These are phyloP conservation scores for Prenolepis imparis DNA, from an alignment of 2,888 invertebrate species.

Conservation along the genomic window DNA sequence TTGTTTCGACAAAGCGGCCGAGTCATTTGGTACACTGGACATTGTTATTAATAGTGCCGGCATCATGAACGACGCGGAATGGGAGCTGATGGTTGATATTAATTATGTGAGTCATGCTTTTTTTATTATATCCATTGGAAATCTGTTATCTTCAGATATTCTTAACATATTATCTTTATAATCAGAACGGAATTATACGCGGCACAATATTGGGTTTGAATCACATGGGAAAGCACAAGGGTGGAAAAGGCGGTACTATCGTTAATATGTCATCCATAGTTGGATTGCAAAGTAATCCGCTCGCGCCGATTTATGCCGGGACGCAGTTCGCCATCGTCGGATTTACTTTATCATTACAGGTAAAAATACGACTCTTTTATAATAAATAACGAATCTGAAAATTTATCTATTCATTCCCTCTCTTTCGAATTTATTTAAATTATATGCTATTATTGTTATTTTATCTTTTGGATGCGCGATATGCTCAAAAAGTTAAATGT, in stretches of 20 bases:
- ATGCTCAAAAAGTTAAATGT: neutral
- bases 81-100: constrained; percentile 80
- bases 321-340: constrained; percentile 87
- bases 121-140: neutral
- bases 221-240: constrained; percentile 85
- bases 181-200: constrained; percentile 84
- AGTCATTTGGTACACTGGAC: constrained; percentile 86
- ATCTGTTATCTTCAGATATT: neutral
- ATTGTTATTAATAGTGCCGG: constrained; percentile 87
- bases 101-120: constrained; percentile 79
- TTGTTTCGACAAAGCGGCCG: constrained; percentile 84
- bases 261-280: constrained; percentile 89
- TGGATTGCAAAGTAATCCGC: constrained; percentile 87
- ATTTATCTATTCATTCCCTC: neutral
- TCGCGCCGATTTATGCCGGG: constrained; percentile 87
- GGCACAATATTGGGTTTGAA: constrained; percentile 85
- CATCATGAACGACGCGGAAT: constrained; percentile 78
- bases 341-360: constrained; percentile 76
- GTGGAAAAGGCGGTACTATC: constrained; percentile 88
- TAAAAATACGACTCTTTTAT: constrained; percentile 14
- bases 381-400: neutral
- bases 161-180: constrained; percentile 6
- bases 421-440: neutral
- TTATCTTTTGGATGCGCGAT: neutral
- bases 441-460: neutral